A percentile compares a stretch with the other conserved stretches of the same genome.
phyloP scores from a whole-genome alignment of 2,113 vertebrate genomes.

The Tretioscincus oriximinensis region DNA sequence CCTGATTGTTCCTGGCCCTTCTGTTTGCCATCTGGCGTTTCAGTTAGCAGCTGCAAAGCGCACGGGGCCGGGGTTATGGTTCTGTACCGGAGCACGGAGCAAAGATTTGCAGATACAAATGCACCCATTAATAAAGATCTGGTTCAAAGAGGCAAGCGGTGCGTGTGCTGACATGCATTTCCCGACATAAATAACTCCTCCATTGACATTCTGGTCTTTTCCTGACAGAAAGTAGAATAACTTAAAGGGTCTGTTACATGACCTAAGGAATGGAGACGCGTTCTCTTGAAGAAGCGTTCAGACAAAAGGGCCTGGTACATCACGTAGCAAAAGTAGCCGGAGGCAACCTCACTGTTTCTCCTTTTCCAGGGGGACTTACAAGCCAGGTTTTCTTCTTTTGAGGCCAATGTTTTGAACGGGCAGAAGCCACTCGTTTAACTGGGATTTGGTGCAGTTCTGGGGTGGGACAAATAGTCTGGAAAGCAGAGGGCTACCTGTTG shows the following conservation, averaged over 20 bases:
- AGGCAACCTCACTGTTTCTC: too few species aligned
- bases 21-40: neutral
- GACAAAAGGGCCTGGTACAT: too few species aligned
- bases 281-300: too few species aligned
- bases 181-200: neutral
- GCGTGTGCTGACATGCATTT: constrained; percentile 14
- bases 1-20: neutral
- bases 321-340: too few species aligned
- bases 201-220: neutral
- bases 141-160: neutral
- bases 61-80: neutral
- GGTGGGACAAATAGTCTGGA: too few species aligned
- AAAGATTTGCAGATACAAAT: constrained; percentile 38
- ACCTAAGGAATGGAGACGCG: neutral
- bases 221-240: constrained; percentile 4
- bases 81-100: rapidly evolving
- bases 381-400: too few species aligned
- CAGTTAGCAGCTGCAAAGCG: neutral
- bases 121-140: constrained; percentile 28
- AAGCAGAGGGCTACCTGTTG: too few species aligned
- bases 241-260: neutral
- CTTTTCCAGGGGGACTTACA: too few species aligned
- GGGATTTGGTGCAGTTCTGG: too few species aligned
- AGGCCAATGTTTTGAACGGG: too few species aligned
- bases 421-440: too few species aligned